Conservation (phyloP, 2,888 invertebrate genomes). For the Apamea anceps region DNA sequence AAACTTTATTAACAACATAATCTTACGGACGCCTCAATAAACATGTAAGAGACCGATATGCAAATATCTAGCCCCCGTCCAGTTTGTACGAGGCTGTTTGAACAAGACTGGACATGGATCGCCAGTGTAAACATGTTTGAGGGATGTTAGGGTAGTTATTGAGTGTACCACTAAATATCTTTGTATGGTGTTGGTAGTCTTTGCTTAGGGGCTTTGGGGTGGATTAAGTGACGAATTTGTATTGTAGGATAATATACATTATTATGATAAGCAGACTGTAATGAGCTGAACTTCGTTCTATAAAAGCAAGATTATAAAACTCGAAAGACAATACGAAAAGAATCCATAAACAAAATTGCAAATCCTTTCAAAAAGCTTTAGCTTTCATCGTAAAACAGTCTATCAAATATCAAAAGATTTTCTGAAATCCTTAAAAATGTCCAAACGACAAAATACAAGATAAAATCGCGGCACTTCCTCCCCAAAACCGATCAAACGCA, state of each 20-base stretch:
- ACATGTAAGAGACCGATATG: conserved; percentile 75
- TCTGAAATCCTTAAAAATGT: conserved; percentile 6
- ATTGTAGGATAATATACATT: neutral
- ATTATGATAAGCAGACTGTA: neutral
- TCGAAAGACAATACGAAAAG: neutral
- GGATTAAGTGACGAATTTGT: neutral
- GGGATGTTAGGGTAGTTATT: conserved; percentile 61
- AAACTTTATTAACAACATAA: conserved; percentile 67
- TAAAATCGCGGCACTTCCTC: conserved; percentile 50
- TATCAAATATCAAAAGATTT: conserved; percentile 16
- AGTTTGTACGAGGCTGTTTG: conserved; percentile 60
- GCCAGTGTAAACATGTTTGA: conserved; percentile 65
- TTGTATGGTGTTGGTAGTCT: conserved; percentile 44
- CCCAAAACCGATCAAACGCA: conserved; percentile 68
- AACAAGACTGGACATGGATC: conserved; percentile 67
- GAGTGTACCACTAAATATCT: conserved; percentile 59
- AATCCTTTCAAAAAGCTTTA: neutral
- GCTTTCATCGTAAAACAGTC: no score
- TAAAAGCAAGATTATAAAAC: neutral
- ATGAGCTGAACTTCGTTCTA: neutral
- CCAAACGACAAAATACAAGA: conserved; percentile 31
- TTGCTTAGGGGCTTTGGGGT: conserved; percentile 38
- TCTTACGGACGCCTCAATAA: conserved; percentile 67
- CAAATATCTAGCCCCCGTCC: conserved; percentile 68
- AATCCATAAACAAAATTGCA: neutral